Conservation (phyloP, 1,140 invertebrate species). For the Ganaspis sp. region DNA sequence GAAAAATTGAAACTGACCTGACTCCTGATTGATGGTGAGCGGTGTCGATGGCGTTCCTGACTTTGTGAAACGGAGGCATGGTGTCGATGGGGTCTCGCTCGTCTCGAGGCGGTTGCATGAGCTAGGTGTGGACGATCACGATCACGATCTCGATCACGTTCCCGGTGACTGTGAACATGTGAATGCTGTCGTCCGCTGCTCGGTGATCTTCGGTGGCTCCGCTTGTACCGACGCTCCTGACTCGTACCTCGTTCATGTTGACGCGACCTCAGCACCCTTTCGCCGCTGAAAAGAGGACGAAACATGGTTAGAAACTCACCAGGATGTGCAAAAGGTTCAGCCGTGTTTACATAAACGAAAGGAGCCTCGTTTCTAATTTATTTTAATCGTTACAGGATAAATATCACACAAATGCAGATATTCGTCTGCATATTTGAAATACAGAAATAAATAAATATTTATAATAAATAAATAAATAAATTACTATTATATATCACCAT, state of each 20-base stretch:
- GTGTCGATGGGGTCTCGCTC: conserved; percentile 67
- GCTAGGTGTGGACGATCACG: conserved; percentile 75
- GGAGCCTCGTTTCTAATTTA: too few relatives aligned
- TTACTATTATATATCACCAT: too few relatives aligned
- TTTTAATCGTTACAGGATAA: too few relatives aligned
- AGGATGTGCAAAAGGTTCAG: neutral
- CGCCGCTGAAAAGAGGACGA: conserved; percentile 74
- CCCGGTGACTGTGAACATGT: conserved; percentile 74
- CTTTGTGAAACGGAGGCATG: conserved; percentile 67
- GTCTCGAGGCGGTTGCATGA: conserved; percentile 74
- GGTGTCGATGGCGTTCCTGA: conserved; percentile 65
- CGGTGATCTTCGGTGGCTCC: conserved; percentile 79
- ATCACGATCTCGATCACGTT: conserved; percentile 73
- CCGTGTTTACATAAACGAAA: too few relatives aligned
- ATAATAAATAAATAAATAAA: too few relatives aligned
- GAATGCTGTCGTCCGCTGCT: conserved; percentile 76
- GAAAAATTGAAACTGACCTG: conserved; percentile 65
- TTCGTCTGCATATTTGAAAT: too few relatives aligned
- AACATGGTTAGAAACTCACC: neutral
- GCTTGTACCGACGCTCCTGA: conserved; percentile 80
- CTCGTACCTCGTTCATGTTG: conserved; percentile 80
- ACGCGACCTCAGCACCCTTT: conserved; percentile 78
- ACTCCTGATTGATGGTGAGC: conserved; percentile 66
- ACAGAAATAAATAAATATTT: too few relatives aligned
- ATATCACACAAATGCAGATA: too few relatives aligned